These are phyloP conservation scores for Piezodorus guildinii DNA, from an alignment of 1,140 invertebrate species.

Conservation along the genomic window DNA sequence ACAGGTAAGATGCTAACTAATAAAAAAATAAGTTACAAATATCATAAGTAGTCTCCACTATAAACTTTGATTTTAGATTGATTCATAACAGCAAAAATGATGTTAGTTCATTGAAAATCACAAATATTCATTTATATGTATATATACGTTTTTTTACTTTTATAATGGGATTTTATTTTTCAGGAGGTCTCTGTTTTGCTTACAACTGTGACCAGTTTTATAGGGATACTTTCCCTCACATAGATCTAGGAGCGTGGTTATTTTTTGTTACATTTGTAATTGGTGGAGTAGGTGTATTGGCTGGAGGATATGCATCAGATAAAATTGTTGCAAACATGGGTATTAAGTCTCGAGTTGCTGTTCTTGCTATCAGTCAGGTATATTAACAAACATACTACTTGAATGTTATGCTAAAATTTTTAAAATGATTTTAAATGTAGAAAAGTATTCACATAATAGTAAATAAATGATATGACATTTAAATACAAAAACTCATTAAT, in stretches of 20 bases:
- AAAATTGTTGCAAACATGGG: constrained; percentile 79
- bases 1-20: constrained; percentile 45
- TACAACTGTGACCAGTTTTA: constrained; percentile 85
- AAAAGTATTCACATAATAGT: neutral
- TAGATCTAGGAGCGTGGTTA: constrained; percentile 76
- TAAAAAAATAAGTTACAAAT: no score
- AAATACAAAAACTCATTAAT: neutral
- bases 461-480: neutral
- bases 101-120: no score
- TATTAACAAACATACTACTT: no score
- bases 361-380: constrained; percentile 64
- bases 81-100: neutral
- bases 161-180: constrained; percentile 22
- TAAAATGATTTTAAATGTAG: neutral
- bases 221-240: constrained; percentile 72
- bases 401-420: no score
- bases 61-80: constrained; percentile 74
- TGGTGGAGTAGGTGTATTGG: constrained; percentile 75
- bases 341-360: constrained; percentile 67
- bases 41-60: no score
- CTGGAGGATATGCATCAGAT: constrained; percentile 79
- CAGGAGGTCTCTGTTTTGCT: constrained; percentile 76
- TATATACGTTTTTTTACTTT: no score
- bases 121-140: no score
- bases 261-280: constrained; percentile 76